Evolutionary conservation across 2,113 vertebrate genomes (phyloP), one percentile per base, ranked within the genome.

Genomic region (Ictidomys tridecemlineatus): DNA sequence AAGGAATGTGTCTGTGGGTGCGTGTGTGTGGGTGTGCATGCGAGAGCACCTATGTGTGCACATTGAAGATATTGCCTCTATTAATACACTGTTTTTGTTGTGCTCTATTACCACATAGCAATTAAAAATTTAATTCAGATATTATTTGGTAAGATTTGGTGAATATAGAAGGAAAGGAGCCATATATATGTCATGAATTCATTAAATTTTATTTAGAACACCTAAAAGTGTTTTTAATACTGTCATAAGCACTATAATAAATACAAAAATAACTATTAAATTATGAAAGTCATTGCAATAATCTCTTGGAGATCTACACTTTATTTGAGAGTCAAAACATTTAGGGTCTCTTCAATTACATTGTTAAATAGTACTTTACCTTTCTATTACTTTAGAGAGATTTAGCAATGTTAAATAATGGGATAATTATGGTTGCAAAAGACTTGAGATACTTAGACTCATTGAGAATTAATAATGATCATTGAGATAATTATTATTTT

Each of bases 401-500:
- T 58, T 78, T 73, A 73, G 16, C 73, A 30, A 39, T 65, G 37
- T 96, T 93, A 96, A 95, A 92, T 28, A 95, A 86, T 89, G 13
- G 17, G 22, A 53, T 91, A 91, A 82, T 82, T 93, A 56, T 69
- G 90, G n/a, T 90, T 95, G 45, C 51, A 87, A 94, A 88, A 56
- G 39, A 86, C 34, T 93, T 92, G 61, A 86, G 85, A 78, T 94
- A 72, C 61, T 80, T 70, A 91, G 89, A 95, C 17, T 96, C 84
- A 24, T 63, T 93, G 56, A 93, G 45, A 20, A 95, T 96, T 97
- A 95, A 67, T 91, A 96, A 97, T 83, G 32, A 83, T 79, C 70
- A 72, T 13, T 86, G 56, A 74, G 51, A 94, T 93, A 76, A 96
- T 96, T 90, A 78, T 85, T 94, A 95, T 93, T 98, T 93, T 34